Evolutionary conservation across 1,140 invertebrate genomes (phyloP).

Genomic region (Coptotermes formosanus): DNA sequence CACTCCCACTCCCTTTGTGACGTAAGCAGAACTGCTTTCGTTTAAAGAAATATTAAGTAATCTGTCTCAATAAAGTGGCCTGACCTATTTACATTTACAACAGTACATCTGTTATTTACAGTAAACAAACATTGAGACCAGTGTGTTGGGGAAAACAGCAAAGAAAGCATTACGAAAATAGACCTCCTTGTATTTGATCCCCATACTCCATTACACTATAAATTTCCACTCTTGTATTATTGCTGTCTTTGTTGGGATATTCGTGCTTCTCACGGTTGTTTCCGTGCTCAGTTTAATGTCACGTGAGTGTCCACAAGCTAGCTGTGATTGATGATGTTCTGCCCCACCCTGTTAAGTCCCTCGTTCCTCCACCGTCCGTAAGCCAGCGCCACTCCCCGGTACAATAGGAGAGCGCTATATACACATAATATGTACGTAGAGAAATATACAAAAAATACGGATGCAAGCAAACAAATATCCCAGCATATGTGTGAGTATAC

Average conservation of each 20-base stretch:
- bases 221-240: too few relatives aligned
- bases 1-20: too few relatives aligned
- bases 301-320: neutral
- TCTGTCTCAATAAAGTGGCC: too few relatives aligned
- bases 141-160: too few relatives aligned
- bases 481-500: neutral
- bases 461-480: neutral
- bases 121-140: too few relatives aligned
- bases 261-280: neutral
- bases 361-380: neutral
- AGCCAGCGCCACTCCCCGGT: neutral
- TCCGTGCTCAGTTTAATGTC: neutral
- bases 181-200: too few relatives aligned
- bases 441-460: neutral
- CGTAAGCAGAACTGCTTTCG: too few relatives aligned
- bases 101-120: too few relatives aligned
- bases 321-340: slow-evolving; percentile 8
- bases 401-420: neutral
- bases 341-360: neutral
- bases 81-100: too few relatives aligned
- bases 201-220: too few relatives aligned
- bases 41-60: too few relatives aligned
- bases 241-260: neutral
- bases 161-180: too few relatives aligned
- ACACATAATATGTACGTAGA: neutral